Evolutionary conservation across 2,113 vertebrate genomes (phyloP).

Genomic region (Hemibagrus wyckioides): DNA sequence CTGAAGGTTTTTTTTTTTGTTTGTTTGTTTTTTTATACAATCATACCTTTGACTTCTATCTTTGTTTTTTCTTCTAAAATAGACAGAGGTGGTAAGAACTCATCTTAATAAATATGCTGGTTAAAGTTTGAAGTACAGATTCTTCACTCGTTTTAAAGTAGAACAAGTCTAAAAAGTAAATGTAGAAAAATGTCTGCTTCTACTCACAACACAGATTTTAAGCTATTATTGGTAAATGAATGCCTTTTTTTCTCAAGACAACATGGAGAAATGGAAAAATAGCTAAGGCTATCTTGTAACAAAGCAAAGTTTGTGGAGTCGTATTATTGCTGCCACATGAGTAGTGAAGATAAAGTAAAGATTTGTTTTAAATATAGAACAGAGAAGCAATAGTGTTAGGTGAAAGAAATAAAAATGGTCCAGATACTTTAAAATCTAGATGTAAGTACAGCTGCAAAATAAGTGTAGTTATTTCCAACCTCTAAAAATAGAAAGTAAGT

Average conservation of each 20-base stretch:
- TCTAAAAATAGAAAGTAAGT: not conserved
- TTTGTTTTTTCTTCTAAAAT: slow-evolving; percentile 35
- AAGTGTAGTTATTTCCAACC: not conserved
- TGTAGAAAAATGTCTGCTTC: not conserved
- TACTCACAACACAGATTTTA: not conserved
- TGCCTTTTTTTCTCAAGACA: not conserved
- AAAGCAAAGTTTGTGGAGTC: not conserved
- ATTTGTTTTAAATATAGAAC: not conserved
- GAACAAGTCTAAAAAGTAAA: not conserved
- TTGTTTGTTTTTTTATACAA: not conserved
- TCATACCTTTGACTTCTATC: not conserved
- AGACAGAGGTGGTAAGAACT: slow-evolving; percentile 40
- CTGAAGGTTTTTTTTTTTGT: not conserved
- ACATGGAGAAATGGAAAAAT: not conserved
- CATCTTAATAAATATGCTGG: not conserved
- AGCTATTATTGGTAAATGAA: not conserved
- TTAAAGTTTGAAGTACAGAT: not conserved
- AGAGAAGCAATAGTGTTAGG: not conserved
- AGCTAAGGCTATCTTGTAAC: not conserved
- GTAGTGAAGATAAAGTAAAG: not conserved
- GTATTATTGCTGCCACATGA: not conserved
- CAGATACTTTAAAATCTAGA: not conserved
- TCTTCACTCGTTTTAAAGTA: not conserved
- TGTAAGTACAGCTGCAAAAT: not conserved
- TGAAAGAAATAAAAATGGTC: not conserved